These are phyloP conservation scores for Boleophthalmus pectinirostris DNA, from an alignment of 2,113 vertebrate species.

Conservation along the genomic window DNA sequence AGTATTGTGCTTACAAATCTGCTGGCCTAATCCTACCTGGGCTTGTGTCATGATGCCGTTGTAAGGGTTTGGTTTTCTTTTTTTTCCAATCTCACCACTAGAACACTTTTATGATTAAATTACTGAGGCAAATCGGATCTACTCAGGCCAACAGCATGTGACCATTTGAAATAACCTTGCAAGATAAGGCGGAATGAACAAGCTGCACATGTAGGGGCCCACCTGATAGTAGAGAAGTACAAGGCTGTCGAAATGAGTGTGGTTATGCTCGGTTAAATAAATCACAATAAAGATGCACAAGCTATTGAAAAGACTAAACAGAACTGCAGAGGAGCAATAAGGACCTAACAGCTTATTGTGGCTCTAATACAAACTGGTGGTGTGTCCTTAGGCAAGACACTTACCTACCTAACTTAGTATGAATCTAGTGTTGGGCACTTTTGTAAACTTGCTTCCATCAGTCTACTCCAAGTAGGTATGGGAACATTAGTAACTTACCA, in stretches of 20 bases:
- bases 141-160: neutral
- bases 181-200: neutral
- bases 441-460: too few relatives aligned
- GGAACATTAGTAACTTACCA: too few relatives aligned
- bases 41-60: conserved; percentile 25
- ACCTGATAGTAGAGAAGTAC: neutral
- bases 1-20: conserved; percentile 30
- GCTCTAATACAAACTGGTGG: too few relatives aligned
- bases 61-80: neutral
- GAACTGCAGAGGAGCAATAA: too few relatives aligned
- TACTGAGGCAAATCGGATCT: conserved; percentile 35
- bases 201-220: neutral
- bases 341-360: too few relatives aligned
- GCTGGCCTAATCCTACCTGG: conserved; percentile 33
- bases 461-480: too few relatives aligned
- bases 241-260: conserved; percentile 26
- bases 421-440: too few relatives aligned
- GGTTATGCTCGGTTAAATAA: neutral
- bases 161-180: conserved; percentile 4
- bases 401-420: too few relatives aligned
- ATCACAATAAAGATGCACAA: neutral
- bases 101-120: conserved; percentile 50
- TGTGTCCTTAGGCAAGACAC: too few relatives aligned
- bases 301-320: neutral
- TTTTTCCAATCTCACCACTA: conserved; percentile 26